Evolutionary conservation across 2,797 vertebrate species (phyloP), one percentile per base, ranked within the genome.

Genomic region (Syngnathus acus): DNA sequence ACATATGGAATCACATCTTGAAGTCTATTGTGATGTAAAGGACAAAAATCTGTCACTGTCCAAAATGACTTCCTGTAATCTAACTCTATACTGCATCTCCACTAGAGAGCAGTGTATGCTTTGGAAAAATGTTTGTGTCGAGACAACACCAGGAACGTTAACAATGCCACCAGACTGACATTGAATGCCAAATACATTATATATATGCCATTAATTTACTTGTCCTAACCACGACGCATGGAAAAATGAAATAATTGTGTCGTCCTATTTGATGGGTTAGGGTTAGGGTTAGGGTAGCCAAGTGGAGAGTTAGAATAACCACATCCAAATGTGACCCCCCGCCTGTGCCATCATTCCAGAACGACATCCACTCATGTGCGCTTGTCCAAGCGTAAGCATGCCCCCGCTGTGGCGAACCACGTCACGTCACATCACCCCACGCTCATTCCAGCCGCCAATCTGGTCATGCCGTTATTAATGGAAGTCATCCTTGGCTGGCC

Each of bases 31-130:
- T 39, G 7, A 14, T 57, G 14, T 23, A 23, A 23, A 23, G 23
- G 23, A 23, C 23, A 54, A 13, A 26, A 23, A 3, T 23, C 3
- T 6, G 45, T 54, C 23, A 54, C 53, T 26, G 21, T 54, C 53
- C 9, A 54, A 42, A n/a, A 21, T n/a, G n/a, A 23, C 19, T 9
- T 61, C 59, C 59, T 42, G 39, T 37, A 21, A 40, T 14, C 58
- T 60, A 40, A n/a, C n/a, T 72, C 16, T 79, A 78, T 77, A 59
- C 69, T 71, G 64, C 68, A 63, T 78, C 65, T 67, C 86, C 89
- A 87, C 87, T 84, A 87, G 88, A 87, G 84, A 63, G 84, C 86
- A 87, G 85, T 84, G 79, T 89, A 87, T 71, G 70, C 72, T 75
- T 84, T 74, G 79, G 64, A 81, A 83, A 78, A 65, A 73, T 50